Evolutionary conservation across 2,797 vertebrate species (phyloP), one percentile per base, ranked within the genome.

Genomic region (Enteromius mattozi): DNA sequence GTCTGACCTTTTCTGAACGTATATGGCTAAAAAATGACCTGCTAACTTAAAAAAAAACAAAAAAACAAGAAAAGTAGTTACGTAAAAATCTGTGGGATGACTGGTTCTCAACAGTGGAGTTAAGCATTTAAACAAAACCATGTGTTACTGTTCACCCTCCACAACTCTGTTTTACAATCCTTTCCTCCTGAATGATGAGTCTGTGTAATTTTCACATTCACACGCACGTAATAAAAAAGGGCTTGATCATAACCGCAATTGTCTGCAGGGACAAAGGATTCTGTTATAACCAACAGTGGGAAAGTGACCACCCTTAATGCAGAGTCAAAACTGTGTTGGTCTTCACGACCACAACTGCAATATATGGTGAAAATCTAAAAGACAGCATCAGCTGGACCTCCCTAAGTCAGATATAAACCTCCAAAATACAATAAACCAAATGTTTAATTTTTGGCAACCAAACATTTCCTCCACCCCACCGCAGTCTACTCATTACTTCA

Each of bases 161-260:
- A 90, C 79, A 81, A 88, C 83, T 85, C 88, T 88, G 85, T 92
- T 83, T 87, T 83, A 77, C 56, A 72, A 61, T 74, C 35, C 35
- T 69, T 77, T 37, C 27, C 61, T 35, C 49, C 54, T 40, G 65
- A 47, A 72, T 7, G 68, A 76, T 42, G 68, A 78, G 81, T 35
- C 51, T 27, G 45, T 13, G 47, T 65, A 72, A 92, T 93, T 91
- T 92, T 92, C 88, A 90, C 91, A 87, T 92, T 91, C 91, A 87
- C 86, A 89, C 91, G 89, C 86, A 87, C 71, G 86, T 90, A 91
- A 90, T 91, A 85, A 87, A 86, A 86, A 87, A 61, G 74, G 82
- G 82, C 51, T 85, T 91, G 90, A 86, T 88, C 10, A 65, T 80
- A 65, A 82, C 89, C 90, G 89, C 85, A 70, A 61, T 81, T 74